Evolutionary conservation across 2,888 invertebrate species (phyloP).

Genomic region (Ganaspis brasiliensis): DNA sequence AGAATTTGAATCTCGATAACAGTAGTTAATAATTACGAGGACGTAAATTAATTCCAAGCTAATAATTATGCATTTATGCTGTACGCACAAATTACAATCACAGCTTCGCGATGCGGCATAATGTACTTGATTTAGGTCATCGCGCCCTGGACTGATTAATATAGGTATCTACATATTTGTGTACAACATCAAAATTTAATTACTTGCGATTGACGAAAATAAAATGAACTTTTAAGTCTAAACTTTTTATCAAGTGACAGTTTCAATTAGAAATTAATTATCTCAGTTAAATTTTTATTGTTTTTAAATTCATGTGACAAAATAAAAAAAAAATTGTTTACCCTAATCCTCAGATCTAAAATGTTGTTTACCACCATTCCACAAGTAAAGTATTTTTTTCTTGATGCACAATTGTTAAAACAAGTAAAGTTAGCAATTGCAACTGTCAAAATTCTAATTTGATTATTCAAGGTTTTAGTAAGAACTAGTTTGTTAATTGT

Average conservation of each 20-base stretch:
- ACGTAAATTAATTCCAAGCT: constrained; percentile 72
- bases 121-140: constrained; percentile 74
- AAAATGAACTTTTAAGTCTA: constrained; percentile 49
- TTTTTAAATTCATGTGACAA: too few relatives aligned
- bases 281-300: too few relatives aligned
- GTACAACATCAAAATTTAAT: constrained; percentile 42
- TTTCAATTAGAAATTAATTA: too few relatives aligned
- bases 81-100: constrained; percentile 76
- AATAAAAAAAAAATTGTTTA: too few relatives aligned
- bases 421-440: constrained; percentile 48
- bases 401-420: too few relatives aligned
- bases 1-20: constrained; percentile 50
- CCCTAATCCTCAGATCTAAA: background rate
- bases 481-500: constrained; percentile 43
- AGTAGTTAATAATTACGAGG: constrained; percentile 71
- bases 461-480: too few relatives aligned
- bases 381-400: too few relatives aligned
- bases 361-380: too few relatives aligned
- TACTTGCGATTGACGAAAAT: constrained; percentile 1
- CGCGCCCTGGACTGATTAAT: constrained; percentile 63
- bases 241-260: too few relatives aligned
- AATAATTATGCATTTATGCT: constrained; percentile 75
- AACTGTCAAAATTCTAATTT: too few relatives aligned
- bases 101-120: constrained; percentile 68
- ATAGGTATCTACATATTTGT: constrained; percentile 46